Percentiles rank a stretch among this genome's conserved stretches.
These are phyloP conservation scores for Chaetophractus vellerosus DNA, from an alignment of 2,797 vertebrate species.

Conservation along the genomic window DNA sequence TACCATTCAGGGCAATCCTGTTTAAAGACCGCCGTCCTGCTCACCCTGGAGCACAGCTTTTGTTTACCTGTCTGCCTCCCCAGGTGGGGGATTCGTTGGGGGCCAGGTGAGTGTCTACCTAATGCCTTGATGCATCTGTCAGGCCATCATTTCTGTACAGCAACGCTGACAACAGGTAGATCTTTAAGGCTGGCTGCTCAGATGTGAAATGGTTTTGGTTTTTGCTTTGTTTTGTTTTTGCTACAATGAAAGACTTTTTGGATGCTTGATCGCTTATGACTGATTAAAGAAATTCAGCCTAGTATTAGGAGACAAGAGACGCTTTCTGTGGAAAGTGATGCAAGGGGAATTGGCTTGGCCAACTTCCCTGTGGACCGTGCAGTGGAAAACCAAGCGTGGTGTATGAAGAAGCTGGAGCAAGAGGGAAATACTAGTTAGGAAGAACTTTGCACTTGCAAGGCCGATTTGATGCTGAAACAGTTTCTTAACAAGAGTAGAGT, in stretches of 20 bases:
- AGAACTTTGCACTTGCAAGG: neutral
- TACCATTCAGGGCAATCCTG: neutral
- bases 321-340: neutral
- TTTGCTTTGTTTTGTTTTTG: neutral
- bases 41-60: neutral
- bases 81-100: neutral
- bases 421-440: neutral
- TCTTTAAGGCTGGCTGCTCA: neutral
- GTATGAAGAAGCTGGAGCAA: neutral
- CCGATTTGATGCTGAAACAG: neutral
- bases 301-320: neutral
- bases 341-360: neutral
- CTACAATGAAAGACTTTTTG: conserved; percentile 26
- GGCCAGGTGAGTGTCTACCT: neutral
- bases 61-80: neutral
- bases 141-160: neutral
- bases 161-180: neutral
- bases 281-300: neutral
- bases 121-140: no score
- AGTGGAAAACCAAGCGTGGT: neutral
- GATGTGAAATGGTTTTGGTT: neutral
- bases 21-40: neutral
- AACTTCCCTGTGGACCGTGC: neutral
- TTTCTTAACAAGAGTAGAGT: neutral
- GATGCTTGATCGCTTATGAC: neutral